These are phyloP conservation scores for Sardinella longiceps DNA, from an alignment of 2,797 vertebrate genomes.

Conservation along the genomic window DNA sequence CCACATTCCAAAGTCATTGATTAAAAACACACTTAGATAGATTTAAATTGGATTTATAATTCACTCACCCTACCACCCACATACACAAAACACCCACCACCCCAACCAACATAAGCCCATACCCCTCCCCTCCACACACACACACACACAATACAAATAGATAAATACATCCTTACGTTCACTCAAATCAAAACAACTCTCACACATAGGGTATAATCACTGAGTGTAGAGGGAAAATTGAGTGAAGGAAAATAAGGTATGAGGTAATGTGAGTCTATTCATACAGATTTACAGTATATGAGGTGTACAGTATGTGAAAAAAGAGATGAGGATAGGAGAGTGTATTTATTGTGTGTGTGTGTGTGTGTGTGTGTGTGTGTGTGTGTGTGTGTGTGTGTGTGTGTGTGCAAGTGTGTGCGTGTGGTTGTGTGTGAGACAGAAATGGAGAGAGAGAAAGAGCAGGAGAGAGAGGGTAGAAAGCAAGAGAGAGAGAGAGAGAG, in stretches of 20 bases:
- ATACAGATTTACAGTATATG: not conserved
- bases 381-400: too few species aligned
- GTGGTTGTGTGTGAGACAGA: too few species aligned
- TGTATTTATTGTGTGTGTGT: not conserved
- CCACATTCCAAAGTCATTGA: not conserved
- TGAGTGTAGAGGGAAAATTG: not conserved
- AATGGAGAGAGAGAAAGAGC: too few species aligned
- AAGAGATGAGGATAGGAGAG: not conserved
- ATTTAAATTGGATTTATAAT: not conserved
- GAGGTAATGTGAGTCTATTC: not conserved
- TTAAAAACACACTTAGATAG: too few species aligned
- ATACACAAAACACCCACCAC: too few species aligned
- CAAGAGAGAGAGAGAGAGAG: too few species aligned
- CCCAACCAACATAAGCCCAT: too few species aligned
- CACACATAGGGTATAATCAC: not conserved
- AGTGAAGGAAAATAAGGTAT: not conserved
- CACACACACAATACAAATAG: not conserved
- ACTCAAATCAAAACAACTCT: not conserved
- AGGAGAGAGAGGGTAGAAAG: too few species aligned
- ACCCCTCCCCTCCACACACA: not conserved
- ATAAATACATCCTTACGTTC: not conserved
- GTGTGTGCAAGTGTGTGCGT: too few species aligned
- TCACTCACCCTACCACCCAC: not conserved
- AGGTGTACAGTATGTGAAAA: not conserved
- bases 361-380: too few species aligned